These are phyloP conservation scores for Drosophila peninsularis DNA, from an alignment of 2,888 invertebrate species.

Conservation along the genomic window DNA sequence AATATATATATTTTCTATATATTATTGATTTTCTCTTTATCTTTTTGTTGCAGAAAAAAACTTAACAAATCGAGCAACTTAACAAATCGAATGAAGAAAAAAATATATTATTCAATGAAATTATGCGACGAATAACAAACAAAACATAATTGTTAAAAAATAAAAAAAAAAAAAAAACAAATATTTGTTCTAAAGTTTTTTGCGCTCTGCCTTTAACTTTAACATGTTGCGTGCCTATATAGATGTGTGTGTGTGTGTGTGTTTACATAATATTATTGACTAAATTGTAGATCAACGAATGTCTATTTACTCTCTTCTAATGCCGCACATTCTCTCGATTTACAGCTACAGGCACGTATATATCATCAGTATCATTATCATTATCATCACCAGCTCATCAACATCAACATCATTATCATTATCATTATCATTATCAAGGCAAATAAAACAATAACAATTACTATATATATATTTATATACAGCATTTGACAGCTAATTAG, in stretches of 20 bases:
- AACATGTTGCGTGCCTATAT: constrained; percentile 25
- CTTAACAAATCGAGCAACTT: constrained; percentile 49
- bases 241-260: constrained; percentile 24
- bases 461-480: constrained; percentile 23
- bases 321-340: constrained; percentile 26
- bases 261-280: constrained; percentile 67
- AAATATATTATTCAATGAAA: constrained; percentile 15
- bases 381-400: constrained; percentile 21
- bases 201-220: constrained; percentile 25
- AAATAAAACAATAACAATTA: constrained; percentile 58
- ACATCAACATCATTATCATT: constrained; percentile 4
- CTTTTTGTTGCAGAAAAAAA: constrained; percentile 35
- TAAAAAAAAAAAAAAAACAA: constrained; percentile 40
- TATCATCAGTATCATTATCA: constrained; percentile 24
- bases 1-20: not conserved
- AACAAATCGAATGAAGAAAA: constrained; percentile 41
- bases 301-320: constrained; percentile 61
- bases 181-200: constrained; percentile 39
- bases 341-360: constrained; percentile 47
- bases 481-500: constrained; percentile 10
- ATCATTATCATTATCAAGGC: constrained; percentile 28
- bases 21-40: constrained; percentile 29
- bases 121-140: constrained; percentile 12
- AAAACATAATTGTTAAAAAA: constrained; percentile 20
- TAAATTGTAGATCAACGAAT: constrained; percentile 78